Evolutionary conservation across 1,140 invertebrate species (phyloP), one percentile per base, ranked within the genome.

Genomic region (Plutomurus gul): DNA sequence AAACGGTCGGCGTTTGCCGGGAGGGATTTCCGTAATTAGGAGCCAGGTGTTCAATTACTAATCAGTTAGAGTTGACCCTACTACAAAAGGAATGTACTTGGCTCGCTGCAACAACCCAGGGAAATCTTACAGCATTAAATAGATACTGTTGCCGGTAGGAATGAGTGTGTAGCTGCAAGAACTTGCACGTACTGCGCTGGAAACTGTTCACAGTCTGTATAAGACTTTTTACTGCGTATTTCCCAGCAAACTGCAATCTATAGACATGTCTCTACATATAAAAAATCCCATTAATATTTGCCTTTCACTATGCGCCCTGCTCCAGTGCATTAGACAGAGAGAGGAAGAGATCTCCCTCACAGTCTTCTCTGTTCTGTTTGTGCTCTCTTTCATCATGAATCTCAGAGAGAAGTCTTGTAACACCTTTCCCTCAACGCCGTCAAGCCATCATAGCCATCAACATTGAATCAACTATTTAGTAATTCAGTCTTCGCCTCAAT

Each of bases 391-490:
- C n/a, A n/a, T n/a, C n/a, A n/a, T n/a, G n/a, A n/a, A n/a, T n/a
- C n/a, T n/a, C n/a, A n/a, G n/a, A n/a, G n/a, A 36, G 13, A 8
- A 49, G n/a, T 5, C 47, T 10, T 65, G 56, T 13, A 65, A 65
- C 13, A 65, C 56, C 30, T 33, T 18, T 30, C 56, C 56, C 56
- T 33, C 56, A 65, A 27, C 56, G 36, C 56, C 56, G 30, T 30
- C 56, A n/a, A 11, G 56, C 36, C 56, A 25, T 72, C 70, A 72
- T 72, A 39, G 39, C 40, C 70, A 72, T 72, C 70, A 72, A 39
- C 70, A 72, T 72, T 37, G 40, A 72, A 72, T 72, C 70, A 72
- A 72, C 70, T 72, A 72, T 72, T 72, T 72, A 72, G 70, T 72
- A 72, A 39, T 72, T 39, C 70, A 72, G 70, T 43, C 56, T 65